A percentile compares a stretch with the other conserved stretches of the same genome.
Conservation (phyloP, 2,113 vertebrate species). For the Piaya cayana region DNA sequence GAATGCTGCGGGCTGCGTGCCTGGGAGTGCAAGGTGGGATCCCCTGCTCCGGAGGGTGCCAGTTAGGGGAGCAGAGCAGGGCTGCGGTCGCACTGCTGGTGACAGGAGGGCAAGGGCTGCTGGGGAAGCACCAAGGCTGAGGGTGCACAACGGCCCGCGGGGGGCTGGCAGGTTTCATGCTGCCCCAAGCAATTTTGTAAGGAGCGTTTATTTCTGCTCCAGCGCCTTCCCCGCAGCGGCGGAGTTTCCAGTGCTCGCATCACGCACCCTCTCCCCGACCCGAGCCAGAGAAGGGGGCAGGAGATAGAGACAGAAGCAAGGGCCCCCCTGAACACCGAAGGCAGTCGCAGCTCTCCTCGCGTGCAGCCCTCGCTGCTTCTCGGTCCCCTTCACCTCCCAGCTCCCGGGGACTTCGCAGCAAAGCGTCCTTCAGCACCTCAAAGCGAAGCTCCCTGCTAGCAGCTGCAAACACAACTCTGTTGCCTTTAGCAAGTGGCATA, state of each 20-base stretch:
- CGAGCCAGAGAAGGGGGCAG: constrained; percentile 22
- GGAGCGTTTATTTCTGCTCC: constrained; percentile 68
- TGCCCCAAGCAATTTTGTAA: constrained; percentile 63
- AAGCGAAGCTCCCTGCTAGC: background rate
- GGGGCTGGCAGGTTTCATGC: background rate
- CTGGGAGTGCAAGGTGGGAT: background rate
- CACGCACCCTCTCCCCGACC: constrained; percentile 15
- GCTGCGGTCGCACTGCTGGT: background rate
- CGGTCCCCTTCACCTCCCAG: background rate
- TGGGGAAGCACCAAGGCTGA: background rate
- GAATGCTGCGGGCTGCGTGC: background rate
- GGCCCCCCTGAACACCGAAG: constrained; percentile 27
- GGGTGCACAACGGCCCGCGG: background rate
- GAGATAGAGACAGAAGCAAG: constrained; percentile 61
- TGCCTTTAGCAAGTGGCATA: constrained; percentile 4
- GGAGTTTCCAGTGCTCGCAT: constrained; percentile 82
- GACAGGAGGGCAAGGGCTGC: background rate
- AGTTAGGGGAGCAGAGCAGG: background rate
- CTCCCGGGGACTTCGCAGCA: constrained; percentile 23
- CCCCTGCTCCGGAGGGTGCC: background rate
- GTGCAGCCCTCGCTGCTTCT: background rate
- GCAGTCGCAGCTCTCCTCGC: constrained; percentile 1
- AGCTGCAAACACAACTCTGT: no score
- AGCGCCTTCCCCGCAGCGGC: constrained; percentile 62
- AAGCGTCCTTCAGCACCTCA: background rate